Evolutionary conservation across 2,113 vertebrate species (phyloP).

Genomic region (Macaca fascicularis): T2T-MFA8v1.1 NC_088377.1:21873501-21874000

Average conservation of each 20-base stretch:
- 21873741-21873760: background rate
- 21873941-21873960: background rate
- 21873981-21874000: background rate
- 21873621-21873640: background rate
- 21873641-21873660: background rate
- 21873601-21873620: background rate
- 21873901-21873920: background rate
- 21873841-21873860: background rate
- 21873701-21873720: background rate
- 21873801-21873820: background rate
- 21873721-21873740: background rate
- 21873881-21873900: background rate
- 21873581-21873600: background rate
- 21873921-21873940: background rate
- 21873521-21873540: background rate
- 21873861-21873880: background rate
- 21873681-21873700: background rate
- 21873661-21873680: background rate
- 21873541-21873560: background rate
- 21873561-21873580: background rate
- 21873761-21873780: background rate
- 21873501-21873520: background rate
- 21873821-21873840: background rate
- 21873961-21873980: background rate
- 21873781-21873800: background rate